Evolutionary conservation across 2,888 invertebrate genomes (phyloP).

Genomic region (Camponotus fellah): DNA sequence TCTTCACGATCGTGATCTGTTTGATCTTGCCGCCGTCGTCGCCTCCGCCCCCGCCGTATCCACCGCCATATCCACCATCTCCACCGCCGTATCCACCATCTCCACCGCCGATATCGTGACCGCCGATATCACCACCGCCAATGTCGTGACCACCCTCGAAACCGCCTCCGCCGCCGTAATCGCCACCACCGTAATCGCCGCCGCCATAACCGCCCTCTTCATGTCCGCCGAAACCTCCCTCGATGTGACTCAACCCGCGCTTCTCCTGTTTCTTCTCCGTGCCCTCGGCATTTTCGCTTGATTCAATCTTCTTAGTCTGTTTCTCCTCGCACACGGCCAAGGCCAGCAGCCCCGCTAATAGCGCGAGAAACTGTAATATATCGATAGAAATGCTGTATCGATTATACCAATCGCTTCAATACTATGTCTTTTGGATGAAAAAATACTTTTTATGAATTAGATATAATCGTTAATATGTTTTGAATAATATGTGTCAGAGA

Average conservation of each 20-base stretch:
- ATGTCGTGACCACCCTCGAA: neutral
- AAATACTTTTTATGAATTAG: neutral
- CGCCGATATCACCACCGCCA: slow-evolving; percentile 74
- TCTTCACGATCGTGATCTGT: slow-evolving; percentile 83
- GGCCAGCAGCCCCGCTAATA: slow-evolving; percentile 80
- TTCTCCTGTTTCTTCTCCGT: slow-evolving; percentile 92
- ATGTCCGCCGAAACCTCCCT: slow-evolving; percentile 66
- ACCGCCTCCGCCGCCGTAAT: slow-evolving; percentile 58
- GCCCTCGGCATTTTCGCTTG: slow-evolving; percentile 59
- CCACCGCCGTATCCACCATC: slow-evolving; percentile 59
- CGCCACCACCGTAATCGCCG: slow-evolving; percentile 66
- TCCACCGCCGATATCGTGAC: slow-evolving; percentile 73
- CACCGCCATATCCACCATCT: slow-evolving; percentile 66
- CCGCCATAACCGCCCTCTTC: slow-evolving; percentile 68
- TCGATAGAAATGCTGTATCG: slow-evolving; percentile 4
- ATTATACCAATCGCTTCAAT: slow-evolving; percentile 23
- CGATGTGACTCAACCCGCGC: slow-evolving; percentile 89
- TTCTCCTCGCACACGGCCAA: slow-evolving; percentile 74
- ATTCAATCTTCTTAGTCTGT: slow-evolving; percentile 82
- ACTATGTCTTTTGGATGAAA: neutral
- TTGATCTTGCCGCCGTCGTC: slow-evolving; percentile 81
- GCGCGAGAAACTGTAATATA: slow-evolving; percentile 71
- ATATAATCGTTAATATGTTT: neutral
- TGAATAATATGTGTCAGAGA: neutral
- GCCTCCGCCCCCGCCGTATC: slow-evolving; percentile 62